phyloP scores from a whole-genome alignment of 92 coral and sea anemone species.

The Pocillopora grandis region DNA sequence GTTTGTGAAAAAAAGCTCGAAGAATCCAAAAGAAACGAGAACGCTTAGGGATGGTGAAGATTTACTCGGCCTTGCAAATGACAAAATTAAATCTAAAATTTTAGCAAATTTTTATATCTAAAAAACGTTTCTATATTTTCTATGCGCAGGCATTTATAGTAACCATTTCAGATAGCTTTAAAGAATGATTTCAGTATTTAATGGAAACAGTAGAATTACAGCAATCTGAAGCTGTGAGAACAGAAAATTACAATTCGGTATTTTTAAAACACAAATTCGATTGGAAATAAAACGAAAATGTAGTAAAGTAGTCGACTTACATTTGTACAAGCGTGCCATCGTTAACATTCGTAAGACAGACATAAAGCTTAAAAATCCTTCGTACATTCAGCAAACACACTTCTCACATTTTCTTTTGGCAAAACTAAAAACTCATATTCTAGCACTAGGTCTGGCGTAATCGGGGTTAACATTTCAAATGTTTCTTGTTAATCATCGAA shows the following conservation, averaged over 20 bases:
- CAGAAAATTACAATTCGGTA: slow-evolving; percentile 2
- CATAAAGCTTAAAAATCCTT: slow-evolving; percentile 6
- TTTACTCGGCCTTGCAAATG: no score
- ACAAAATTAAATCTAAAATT: no score
- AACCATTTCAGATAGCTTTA: no score
- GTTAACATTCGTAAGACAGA: not conserved
- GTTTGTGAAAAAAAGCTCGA: no score
- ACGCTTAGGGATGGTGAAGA: no score
- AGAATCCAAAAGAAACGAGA: no score
- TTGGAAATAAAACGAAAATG: no score
- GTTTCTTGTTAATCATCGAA: slow-evolving; percentile 9
- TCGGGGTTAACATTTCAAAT: not conserved
- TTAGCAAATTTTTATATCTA: no score
- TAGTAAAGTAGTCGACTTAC: not conserved
- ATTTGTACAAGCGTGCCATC: slow-evolving; percentile 14
- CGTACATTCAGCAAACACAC: slow-evolving; percentile 13
- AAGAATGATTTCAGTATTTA: not conserved
- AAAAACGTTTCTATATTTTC: no score
- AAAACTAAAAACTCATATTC: not conserved
- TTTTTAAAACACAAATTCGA: not conserved
- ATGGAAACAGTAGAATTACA: not conserved
- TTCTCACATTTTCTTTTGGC: slow-evolving; percentile 14
- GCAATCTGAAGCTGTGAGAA: slow-evolving; percentile 13
- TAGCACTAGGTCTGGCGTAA: no score
- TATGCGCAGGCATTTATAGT: no score